Base-by-base conservation (phyloP, 2,888 invertebrate species). In the Protonemura montana region DNA sequence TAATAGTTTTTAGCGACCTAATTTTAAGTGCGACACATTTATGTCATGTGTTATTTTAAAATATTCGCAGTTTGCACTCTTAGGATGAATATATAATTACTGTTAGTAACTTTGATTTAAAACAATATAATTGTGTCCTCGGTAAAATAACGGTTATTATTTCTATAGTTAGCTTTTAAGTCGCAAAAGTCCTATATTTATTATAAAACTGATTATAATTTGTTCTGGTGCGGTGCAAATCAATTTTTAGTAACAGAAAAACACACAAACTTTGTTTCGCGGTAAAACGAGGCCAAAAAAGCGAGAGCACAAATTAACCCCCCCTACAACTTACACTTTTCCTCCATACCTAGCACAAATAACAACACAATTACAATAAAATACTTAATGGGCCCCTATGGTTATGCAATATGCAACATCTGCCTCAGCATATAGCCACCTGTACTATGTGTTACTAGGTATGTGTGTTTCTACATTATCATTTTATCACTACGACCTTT, bases 361-460 rank as follows among this genome's bases (percentile, higher is more conserved):
- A 1, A 59, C 59, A 59, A 59, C 59, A 59, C n/a, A 35, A 59
- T 59, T 59, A 59, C 59, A 59, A 59, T 10, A 10, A 59, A 21
- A 10, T 21, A 59, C 16, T 59, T 59, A 59, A 59, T 59, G 59
- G 21, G 59, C 59, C 59, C 59, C 59, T 59, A 59, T 59, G 59
- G 59, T 59, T 59, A 59, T 59, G 59, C 59, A 59, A 59, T 21
- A 59, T 59, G 59, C 59, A 59, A 59, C 59, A 59, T 59, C 59
- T 59, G 59, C 35, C 10, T 59, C 13, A 41, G 13, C 21, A 1
- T 21, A 59, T 59, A 21, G 59, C 16, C 59, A 59, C 59, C 59
- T 59, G 59, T 59, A 59, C 59, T 59, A n/a, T n/a, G 59, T 59
- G 21, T 21, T 13, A 59, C 59, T 59, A 59, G 59, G 16, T 59